These are phyloP conservation scores for Halesus radiatus DNA, from an alignment of 1,140 invertebrate species.

Conservation along the genomic window DNA sequence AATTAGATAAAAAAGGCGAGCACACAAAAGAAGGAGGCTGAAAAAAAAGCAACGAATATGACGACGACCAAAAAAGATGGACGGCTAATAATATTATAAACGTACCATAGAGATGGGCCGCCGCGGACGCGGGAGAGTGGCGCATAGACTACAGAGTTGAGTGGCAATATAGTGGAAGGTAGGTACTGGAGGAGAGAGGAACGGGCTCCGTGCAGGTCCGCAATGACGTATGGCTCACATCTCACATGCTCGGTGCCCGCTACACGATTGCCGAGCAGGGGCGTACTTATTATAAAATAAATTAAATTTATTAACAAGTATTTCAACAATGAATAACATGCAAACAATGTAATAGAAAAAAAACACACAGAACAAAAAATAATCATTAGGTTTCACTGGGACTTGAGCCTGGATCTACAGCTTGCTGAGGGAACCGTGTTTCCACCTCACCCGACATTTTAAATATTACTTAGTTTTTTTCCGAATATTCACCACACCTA, in stretches of 20 bases:
- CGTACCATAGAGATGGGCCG: conserved; percentile 40
- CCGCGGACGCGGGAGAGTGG: not conserved
- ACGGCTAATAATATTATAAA: conserved; percentile 58
- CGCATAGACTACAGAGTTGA: no score
- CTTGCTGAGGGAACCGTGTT: no score
- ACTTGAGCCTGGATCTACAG: no score
- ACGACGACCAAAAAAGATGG: conserved; percentile 45
- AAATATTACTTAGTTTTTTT: no score
- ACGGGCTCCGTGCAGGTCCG: not conserved
- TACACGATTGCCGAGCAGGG: not conserved
- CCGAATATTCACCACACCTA: no score
- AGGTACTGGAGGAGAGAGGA: not conserved
- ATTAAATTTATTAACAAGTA: not conserved
- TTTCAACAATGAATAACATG: not conserved
- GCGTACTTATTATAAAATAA: no score
- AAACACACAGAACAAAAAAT: no score
- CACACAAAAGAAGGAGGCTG: conserved; percentile 39
- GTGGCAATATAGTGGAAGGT: no score
- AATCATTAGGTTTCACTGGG: no score
- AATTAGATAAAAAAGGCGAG: conserved; percentile 55
- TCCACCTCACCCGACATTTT: no score
- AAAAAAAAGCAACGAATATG: conserved; percentile 28
- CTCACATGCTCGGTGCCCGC: not conserved
- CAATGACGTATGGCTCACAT: conserved; percentile 39
- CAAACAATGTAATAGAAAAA: no score